Conservation (phyloP, 2,113 vertebrate species). For the Campylorhamphus procurvoides region DNA sequence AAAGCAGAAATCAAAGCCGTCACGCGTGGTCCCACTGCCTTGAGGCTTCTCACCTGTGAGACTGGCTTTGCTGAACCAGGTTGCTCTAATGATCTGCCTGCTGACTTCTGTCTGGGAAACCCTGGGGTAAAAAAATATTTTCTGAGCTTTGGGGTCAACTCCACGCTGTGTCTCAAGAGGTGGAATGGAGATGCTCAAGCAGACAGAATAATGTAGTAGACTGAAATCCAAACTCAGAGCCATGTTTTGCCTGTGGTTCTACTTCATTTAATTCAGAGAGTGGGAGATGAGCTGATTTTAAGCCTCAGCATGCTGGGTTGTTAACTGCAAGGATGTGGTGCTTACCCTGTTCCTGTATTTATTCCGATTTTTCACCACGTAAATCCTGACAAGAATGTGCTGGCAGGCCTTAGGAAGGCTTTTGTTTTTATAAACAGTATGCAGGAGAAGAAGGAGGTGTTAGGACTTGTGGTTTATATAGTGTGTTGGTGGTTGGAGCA, state of each 20-base stretch:
- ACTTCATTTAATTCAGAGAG: background rate
- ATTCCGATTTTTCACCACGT: background rate
- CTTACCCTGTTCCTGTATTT: background rate
- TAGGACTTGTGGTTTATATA: background rate
- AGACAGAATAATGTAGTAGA: background rate
- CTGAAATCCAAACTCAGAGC: background rate
- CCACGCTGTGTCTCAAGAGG: background rate
- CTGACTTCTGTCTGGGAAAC: background rate
- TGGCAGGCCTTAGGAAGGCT: background rate
- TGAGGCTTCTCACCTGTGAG: background rate
- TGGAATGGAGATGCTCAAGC: background rate
- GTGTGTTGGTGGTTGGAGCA: background rate
- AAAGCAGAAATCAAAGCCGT: background rate
- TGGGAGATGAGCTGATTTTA: background rate
- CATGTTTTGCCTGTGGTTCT: background rate
- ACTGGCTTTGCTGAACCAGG: background rate
- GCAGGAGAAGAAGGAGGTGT: background rate
- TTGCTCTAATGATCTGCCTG: background rate
- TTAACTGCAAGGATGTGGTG: background rate
- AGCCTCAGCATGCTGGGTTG: background rate
- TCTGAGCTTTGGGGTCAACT: background rate
- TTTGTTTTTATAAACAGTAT: background rate
- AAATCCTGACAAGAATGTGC: background rate
- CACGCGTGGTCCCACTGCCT: fast-evolving
- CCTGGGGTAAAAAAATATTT: background rate